Conservation (phyloP, 2,113 vertebrate genomes). For the Genyomyrus donnyi region DNA sequence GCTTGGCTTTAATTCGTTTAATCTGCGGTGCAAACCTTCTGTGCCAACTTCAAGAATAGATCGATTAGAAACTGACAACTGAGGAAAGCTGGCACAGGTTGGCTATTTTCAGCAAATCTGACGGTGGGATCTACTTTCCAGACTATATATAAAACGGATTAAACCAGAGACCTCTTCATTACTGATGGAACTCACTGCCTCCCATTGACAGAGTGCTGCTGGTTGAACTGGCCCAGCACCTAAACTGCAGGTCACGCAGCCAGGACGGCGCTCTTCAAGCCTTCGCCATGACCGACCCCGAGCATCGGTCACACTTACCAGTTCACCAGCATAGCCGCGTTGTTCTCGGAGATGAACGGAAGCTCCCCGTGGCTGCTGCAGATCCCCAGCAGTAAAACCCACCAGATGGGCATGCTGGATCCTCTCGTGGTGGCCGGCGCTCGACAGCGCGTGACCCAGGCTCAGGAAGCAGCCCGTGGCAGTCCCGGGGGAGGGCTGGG, state of each 20-base stretch:
- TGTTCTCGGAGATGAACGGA: constrained; percentile 84
- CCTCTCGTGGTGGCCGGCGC: constrained; percentile 41
- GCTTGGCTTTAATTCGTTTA: constrained; percentile 54
- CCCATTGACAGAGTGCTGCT: background rate
- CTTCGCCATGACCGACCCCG: background rate
- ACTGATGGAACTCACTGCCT: background rate
- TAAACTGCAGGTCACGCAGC: background rate
- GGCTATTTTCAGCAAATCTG: constrained; percentile 19
- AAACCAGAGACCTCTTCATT: background rate
- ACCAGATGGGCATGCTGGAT: constrained; percentile 63
- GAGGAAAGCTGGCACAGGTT: background rate
- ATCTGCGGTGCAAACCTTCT: constrained; percentile 58
- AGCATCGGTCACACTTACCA: constrained; percentile 67
- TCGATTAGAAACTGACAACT: constrained; percentile 34
- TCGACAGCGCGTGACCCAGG: constrained; percentile 37
- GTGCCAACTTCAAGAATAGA: constrained; percentile 52
- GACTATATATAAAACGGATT: background rate
- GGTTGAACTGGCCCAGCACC: background rate
- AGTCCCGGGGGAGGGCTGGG: constrained; percentile 38
- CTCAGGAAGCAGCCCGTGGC: constrained; percentile 26
- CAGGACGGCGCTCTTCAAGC: background rate
- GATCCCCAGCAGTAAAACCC: constrained; percentile 69
- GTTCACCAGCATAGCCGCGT: constrained; percentile 83
- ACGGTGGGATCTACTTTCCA: background rate
- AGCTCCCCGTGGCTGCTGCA: constrained; percentile 75